phyloP scores from a whole-genome alignment of 2,797 vertebrate species.

The Erethizon dorsatum region DNA sequence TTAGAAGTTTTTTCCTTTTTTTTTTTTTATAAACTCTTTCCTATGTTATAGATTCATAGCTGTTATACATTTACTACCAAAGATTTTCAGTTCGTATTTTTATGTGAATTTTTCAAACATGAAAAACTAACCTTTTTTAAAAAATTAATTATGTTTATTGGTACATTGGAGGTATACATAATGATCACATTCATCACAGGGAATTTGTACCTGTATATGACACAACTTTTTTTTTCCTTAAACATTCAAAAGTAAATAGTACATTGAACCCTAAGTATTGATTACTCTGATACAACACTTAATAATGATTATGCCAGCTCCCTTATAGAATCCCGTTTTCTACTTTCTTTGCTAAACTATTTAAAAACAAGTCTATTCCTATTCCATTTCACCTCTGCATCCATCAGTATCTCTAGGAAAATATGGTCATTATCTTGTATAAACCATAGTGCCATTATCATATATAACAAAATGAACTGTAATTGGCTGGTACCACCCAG shows the following conservation, averaged over 20 bases:
- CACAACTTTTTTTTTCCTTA: not conserved
- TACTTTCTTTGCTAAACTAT: constrained; percentile 50
- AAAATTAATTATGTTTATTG: too few species aligned
- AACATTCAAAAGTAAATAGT: not conserved
- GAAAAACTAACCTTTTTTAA: not conserved
- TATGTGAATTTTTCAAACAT: not conserved
- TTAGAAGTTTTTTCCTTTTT: not conserved
- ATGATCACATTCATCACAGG: too few species aligned
- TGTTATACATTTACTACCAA: constrained; percentile 50
- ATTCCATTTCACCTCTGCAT: not conserved
- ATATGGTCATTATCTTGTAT: not conserved
- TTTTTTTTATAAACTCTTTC: constrained; percentile 39
- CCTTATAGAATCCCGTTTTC: not conserved
- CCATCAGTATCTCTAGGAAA: constrained; percentile 42
- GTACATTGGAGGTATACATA: too few species aligned
- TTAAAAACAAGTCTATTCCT: constrained; percentile 46
- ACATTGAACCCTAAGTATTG: not conserved
- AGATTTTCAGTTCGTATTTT: constrained; percentile 37
- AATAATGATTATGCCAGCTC: not conserved
- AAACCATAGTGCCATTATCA: constrained; percentile 8
- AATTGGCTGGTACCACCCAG: not conserved
- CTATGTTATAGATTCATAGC: constrained; percentile 13
- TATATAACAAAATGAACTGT: constrained; percentile 30
- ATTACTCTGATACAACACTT: not conserved
- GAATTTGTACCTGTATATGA: too few species aligned